These are phyloP conservation scores for Chironomus tentans DNA, from an alignment of 2,888 invertebrate species.

Conservation along the genomic window DNA sequence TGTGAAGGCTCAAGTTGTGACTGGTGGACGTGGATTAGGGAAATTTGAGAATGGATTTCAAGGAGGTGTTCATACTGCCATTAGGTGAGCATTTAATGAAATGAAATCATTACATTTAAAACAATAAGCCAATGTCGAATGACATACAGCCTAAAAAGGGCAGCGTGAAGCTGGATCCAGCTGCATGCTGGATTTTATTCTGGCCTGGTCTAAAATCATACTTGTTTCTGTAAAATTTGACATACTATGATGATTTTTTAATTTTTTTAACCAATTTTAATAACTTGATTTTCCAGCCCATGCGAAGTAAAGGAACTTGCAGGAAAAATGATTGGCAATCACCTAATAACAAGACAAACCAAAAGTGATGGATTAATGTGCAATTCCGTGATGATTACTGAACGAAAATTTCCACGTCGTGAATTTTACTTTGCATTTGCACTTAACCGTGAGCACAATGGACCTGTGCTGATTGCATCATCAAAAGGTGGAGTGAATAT, in stretches of 20 bases:
- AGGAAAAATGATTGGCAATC: slow-evolving; percentile 75
- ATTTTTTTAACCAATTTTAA: too few relatives aligned
- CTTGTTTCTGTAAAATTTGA: too few relatives aligned
- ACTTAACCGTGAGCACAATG: slow-evolving; percentile 85
- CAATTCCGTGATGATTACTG: slow-evolving; percentile 85
- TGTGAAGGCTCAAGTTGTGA: slow-evolving; percentile 67
- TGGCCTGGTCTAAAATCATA: too few relatives aligned
- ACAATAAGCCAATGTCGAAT: too few relatives aligned
- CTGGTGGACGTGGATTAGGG: slow-evolving; percentile 69
- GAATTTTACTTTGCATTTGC: slow-evolving; percentile 93
- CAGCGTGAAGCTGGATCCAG: too few relatives aligned
- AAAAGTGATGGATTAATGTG: slow-evolving; percentile 83
- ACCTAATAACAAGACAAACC: slow-evolving; percentile 83
- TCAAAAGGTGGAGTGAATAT: slow-evolving; percentile 97
- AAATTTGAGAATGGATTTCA: slow-evolving; percentile 63
- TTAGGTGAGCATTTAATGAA: slow-evolving; percentile 34
- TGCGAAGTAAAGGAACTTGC: slow-evolving; percentile 69
- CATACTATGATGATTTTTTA: too few relatives aligned
- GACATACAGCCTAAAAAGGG: too few relatives aligned
- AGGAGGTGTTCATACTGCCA: slow-evolving; percentile 63
- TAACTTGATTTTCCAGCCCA: too few relatives aligned
- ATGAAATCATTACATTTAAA: too few relatives aligned
- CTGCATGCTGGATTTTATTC: too few relatives aligned
- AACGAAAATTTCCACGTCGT: slow-evolving; percentile 82
- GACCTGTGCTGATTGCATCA: slow-evolving; percentile 93